Percentiles rank a stretch among this genome's conserved stretches.
phyloP scores from a whole-genome alignment of 1,140 invertebrate species.

The Geopemphigus sp. region DNA sequence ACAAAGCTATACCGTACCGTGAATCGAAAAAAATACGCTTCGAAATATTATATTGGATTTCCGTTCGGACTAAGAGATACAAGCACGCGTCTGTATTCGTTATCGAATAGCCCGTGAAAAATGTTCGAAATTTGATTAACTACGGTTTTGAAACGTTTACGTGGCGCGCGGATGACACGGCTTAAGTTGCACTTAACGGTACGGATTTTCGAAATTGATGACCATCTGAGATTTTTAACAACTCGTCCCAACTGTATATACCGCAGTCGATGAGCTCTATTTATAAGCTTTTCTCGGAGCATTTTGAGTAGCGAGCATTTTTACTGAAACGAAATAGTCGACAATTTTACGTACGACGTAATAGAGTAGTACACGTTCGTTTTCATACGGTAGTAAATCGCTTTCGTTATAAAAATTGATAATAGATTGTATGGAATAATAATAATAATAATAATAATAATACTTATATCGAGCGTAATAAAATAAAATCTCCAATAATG shows the following conservation, averaged over 20 bases:
- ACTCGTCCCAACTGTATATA: background rate
- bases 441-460: too few relatives aligned
- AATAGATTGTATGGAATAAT: too few relatives aligned
- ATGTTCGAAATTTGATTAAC: constrained; percentile 31
- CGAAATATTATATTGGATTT: constrained; percentile 20
- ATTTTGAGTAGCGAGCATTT: background rate
- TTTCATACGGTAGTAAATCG: too few relatives aligned
- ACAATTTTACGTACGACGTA: too few relatives aligned
- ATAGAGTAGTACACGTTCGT: too few relatives aligned
- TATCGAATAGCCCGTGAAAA: background rate
- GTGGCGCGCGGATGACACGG: background rate
- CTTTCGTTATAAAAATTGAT: too few relatives aligned
- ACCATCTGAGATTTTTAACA: constrained; percentile 6
- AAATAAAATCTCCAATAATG: too few relatives aligned
- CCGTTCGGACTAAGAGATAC: background rate
- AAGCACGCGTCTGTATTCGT: background rate
- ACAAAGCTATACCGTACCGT: background rate
- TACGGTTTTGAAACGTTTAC: background rate
- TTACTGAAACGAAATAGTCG: too few relatives aligned
- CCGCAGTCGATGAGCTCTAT: background rate
- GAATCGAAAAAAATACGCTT: background rate
- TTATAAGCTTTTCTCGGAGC: background rate
- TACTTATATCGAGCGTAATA: too few relatives aligned
- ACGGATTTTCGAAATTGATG: background rate
- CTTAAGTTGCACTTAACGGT: background rate